These are phyloP conservation scores for Pachyramphus minor DNA, from an alignment of 2,113 vertebrate genomes.

Conservation along the genomic window DNA sequence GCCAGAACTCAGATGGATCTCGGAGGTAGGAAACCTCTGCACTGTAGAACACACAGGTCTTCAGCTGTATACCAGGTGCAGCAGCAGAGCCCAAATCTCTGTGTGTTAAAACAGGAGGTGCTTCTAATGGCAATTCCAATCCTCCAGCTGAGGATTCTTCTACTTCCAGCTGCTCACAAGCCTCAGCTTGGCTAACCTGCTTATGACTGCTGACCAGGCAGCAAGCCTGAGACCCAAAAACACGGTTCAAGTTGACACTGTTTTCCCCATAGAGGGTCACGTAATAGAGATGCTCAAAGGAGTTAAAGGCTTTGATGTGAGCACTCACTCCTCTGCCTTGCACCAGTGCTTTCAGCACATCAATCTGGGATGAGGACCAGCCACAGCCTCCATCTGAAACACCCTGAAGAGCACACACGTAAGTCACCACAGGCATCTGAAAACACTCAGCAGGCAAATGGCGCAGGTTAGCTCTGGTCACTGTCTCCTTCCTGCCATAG, in stretches of 20 bases:
- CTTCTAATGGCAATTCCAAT: not conserved
- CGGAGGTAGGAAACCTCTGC: conserved; percentile 75
- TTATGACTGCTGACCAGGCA: conserved; percentile 39
- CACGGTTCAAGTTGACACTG: conserved; percentile 79
- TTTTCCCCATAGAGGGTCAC: conserved; percentile 84
- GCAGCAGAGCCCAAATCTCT: not conserved
- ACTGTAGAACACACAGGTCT: conserved; percentile 65
- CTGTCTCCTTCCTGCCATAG: conserved; percentile 83
- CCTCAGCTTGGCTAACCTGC: not conserved
- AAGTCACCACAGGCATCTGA: conserved; percentile 90
- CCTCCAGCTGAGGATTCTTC: conserved; percentile 1
- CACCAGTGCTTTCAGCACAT: conserved; percentile 77
- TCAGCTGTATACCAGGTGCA: conserved; percentile 30
- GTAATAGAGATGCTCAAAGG: conserved; percentile 86
- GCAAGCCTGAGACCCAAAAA: conserved; percentile 75
- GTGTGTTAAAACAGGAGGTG: not conserved
- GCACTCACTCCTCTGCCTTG: conserved; percentile 78
- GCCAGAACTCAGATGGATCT: conserved; percentile 86
- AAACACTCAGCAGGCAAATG: conserved; percentile 82
- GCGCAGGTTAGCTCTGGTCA: conserved; percentile 74
- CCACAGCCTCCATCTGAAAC: conserved; percentile 77
- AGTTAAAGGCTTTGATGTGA: conserved; percentile 83
- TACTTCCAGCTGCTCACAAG: not conserved
- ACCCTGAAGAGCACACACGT: conserved; percentile 84
- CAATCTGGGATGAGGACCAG: conserved; percentile 78